These are phyloP conservation scores for Lycorma delicatula DNA, from an alignment of 1,140 invertebrate genomes.

Conservation along the genomic window DNA sequence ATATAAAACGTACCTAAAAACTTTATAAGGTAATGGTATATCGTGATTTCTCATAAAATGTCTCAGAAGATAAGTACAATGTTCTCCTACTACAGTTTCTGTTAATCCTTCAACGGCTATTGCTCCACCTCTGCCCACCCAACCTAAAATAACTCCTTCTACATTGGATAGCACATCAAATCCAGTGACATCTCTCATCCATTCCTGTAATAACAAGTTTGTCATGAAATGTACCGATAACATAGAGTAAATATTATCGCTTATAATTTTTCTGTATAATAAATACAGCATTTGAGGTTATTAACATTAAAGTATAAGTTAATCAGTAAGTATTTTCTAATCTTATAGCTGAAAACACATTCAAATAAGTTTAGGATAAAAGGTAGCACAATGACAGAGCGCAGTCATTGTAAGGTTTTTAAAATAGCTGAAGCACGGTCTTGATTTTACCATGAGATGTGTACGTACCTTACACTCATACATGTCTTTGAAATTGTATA, in stretches of 20 bases:
- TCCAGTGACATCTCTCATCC: slow-evolving; percentile 48
- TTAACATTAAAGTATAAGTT: slow-evolving; percentile 1
- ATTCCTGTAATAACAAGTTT: slow-evolving; percentile 32
- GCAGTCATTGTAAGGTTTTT: no score
- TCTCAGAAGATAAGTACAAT: slow-evolving; percentile 47
- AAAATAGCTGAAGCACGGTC: no score
- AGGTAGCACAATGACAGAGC: no score
- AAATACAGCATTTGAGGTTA: slow-evolving; percentile 15
- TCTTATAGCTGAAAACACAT: no score
- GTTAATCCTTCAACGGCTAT: slow-evolving; percentile 50
- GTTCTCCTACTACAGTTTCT: slow-evolving; percentile 46
- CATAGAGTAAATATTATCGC: no score
- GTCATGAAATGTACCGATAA: not conserved
- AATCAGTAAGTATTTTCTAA: no score
- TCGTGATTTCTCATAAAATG: slow-evolving; percentile 44
- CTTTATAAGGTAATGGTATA: slow-evolving; percentile 45
- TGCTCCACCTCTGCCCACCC: slow-evolving; percentile 67
- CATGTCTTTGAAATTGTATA: no score
- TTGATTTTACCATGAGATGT: no score
- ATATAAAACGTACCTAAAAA: slow-evolving; percentile 6
- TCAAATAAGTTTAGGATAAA: no score
- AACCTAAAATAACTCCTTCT: slow-evolving; percentile 53
- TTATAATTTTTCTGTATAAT: not conserved
- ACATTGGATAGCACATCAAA: slow-evolving; percentile 53
- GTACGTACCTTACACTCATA: no score